These are phyloP conservation scores for Amphiprion clarkii DNA, from an alignment of 2,797 vertebrate species.

Conservation along the genomic window DNA sequence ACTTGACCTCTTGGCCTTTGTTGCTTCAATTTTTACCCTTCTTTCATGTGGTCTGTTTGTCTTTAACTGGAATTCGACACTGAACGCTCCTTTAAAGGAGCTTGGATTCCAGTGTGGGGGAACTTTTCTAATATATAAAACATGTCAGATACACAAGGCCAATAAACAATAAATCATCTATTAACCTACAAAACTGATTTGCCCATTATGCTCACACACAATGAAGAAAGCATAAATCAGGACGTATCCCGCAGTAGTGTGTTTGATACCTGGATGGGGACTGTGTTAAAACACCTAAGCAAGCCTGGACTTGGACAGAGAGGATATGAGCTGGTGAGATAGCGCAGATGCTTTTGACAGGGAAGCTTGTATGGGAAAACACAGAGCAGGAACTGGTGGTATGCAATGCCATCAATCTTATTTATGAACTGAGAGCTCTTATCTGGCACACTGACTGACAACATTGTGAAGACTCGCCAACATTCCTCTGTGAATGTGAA, in stretches of 20 bases:
- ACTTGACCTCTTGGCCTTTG: not conserved
- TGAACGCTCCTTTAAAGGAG: not conserved
- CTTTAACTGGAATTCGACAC: too few species aligned
- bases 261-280: constrained; percentile 49
- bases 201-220: constrained; percentile 5
- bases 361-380: constrained; percentile 73
- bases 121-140: not conserved
- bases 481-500: constrained; percentile 80
- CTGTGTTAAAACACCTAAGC: constrained; percentile 57
- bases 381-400: constrained; percentile 74
- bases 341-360: constrained; percentile 65
- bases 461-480: constrained; percentile 77
- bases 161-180: not conserved
- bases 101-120: not conserved
- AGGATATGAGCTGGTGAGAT: constrained; percentile 74
- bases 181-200: constrained; percentile 8
- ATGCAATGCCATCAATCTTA: constrained; percentile 81
- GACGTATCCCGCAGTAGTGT: constrained; percentile 21
- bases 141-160: constrained; percentile 8
- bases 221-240: constrained; percentile 21
- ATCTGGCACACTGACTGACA: constrained; percentile 77
- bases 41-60: not conserved
- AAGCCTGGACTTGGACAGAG: constrained; percentile 62
- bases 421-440: constrained; percentile 77
- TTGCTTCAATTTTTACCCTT: not conserved